Conservation (phyloP, 2,888 invertebrate genomes). For the Macrosiphum euphorbiae region DNA sequence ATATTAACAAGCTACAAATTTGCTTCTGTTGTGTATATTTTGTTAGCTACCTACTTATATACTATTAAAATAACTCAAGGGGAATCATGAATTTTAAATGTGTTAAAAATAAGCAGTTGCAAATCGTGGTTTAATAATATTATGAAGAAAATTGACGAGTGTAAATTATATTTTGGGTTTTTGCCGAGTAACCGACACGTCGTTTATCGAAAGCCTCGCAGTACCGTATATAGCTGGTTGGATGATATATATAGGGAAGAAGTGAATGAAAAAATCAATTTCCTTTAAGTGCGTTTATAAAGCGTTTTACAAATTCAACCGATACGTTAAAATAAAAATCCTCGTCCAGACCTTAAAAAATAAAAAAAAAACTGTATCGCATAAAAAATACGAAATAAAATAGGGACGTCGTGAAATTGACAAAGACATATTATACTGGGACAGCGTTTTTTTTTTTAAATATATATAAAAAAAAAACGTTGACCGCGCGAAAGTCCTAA, state of each 20-base stretch:
- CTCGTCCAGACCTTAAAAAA: slow-evolving; percentile 55
- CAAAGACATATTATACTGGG: slow-evolving; percentile 64
- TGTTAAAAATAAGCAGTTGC: not conserved
- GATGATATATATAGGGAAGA: not conserved
- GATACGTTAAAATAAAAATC: slow-evolving; percentile 65
- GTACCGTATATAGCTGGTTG: not conserved
- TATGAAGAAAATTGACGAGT: slow-evolving; percentile 38
- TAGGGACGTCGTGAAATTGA: slow-evolving; percentile 63
- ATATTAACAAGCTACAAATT: not conserved
- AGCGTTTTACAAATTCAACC: slow-evolving; percentile 64
- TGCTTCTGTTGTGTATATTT: not conserved
- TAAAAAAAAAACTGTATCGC: slow-evolving; percentile 47
- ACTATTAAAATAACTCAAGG: not conserved
- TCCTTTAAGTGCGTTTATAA: slow-evolving; percentile 65
- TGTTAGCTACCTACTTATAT: not conserved
- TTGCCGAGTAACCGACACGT: slow-evolving; percentile 57
- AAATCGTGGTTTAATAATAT: not conserved
- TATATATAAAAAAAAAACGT: slow-evolving; percentile 45
- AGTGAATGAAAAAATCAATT: slow-evolving; percentile 64
- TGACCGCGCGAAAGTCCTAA: slow-evolving; percentile 63
- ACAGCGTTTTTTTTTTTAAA: slow-evolving; percentile 28
- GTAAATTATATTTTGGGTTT: slow-evolving; percentile 53
- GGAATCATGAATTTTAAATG: not conserved
- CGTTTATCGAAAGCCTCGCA: slow-evolving; percentile 53
- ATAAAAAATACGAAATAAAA: slow-evolving; percentile 63